These are phyloP conservation scores for Apocheima hispidaria DNA, from an alignment of 2,888 invertebrate species.

Conservation along the genomic window DNA sequence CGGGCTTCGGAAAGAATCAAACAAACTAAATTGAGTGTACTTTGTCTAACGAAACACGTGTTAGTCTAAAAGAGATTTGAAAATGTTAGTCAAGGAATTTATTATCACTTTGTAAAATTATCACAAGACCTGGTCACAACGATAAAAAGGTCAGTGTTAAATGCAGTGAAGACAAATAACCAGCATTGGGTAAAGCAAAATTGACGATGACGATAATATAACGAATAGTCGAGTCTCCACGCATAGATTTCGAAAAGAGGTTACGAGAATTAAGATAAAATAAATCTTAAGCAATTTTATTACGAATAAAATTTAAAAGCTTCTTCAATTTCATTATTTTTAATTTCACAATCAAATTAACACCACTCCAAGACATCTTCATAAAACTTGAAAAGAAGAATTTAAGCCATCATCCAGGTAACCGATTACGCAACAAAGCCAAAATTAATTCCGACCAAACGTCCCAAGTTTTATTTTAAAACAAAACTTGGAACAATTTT, in stretches of 20 bases:
- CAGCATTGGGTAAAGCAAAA: no score
- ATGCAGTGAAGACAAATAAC: no score
- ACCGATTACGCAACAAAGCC: slow-evolving; percentile 75
- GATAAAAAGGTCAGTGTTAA: no score
- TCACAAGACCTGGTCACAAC: no score
- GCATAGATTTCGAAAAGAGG: no score
- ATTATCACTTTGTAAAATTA: no score
- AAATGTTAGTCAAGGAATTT: not conserved
- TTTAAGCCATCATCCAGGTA: slow-evolving; percentile 71
- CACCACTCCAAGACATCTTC: slow-evolving; percentile 46
- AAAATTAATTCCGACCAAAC: slow-evolving; percentile 73
- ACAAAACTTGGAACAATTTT: slow-evolving; percentile 81
- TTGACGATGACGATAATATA: no score
- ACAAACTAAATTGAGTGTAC: slow-evolving; percentile 18
- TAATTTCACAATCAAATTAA: slow-evolving; percentile 14
- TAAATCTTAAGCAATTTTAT: not conserved
- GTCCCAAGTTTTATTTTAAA: slow-evolving; percentile 78
- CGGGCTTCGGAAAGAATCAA: slow-evolving; percentile 13
- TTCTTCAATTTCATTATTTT: slow-evolving; percentile 20
- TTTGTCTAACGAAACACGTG: not conserved
- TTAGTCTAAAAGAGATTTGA: no score
- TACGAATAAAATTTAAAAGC: slow-evolving; percentile 40
- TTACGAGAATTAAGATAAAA: no score
- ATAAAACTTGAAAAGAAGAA: slow-evolving; percentile 52
- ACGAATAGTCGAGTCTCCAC: no score